Base-by-base conservation (phyloP, 2,888 invertebrate genomes). In the Amorpha juglandis region DNA sequence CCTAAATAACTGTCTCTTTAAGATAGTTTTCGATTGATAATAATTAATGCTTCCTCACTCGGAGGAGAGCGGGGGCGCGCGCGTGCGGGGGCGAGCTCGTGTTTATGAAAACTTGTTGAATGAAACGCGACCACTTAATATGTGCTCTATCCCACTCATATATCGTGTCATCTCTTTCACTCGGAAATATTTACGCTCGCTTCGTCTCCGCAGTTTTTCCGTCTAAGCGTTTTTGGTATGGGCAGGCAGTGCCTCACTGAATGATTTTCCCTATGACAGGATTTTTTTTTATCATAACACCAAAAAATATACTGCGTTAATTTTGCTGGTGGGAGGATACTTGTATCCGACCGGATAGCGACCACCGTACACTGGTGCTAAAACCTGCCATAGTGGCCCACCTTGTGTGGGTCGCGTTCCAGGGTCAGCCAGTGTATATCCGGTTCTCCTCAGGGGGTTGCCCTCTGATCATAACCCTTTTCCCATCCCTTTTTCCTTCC, bases 101-200 rank as follows among this genome's bases (percentile, higher is more conserved):
- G 58, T 58, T 58, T 58, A 38, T 42, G 58, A 58, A 58, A 58
- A 58, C 58, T 42, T 58, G 58, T 58, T 58, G 58, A 58, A 58
- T 58, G 58, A 58, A 58, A 58, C 42, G 58, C 58, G 9, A 9
- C 16, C 42, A 11, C 33, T 16, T 58, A 58, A 58, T 58, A 42
- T 16, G 11, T 42, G 6, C 19, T 42, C 58, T 12, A 12, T 58
- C 38, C 16, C 12, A 38, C 19, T 58, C 19, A n/a, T 19, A 58
- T 19, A 21, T 42, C 6, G 6, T 6, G 0, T 12, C 16, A 11
- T 58, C 42, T 16, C 58, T 58, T 16, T 58, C 58, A 1, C 33
- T 14, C 8, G 16, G 55, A 58, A 58, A 19, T 58, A 58, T 58
- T 58, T 38, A 42, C 42, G 19, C 12, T 14, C 27, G 4, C 12